These are phyloP conservation scores for Microplitis manilae DNA, from an alignment of 2,888 invertebrate species.

Conservation along the genomic window DNA sequence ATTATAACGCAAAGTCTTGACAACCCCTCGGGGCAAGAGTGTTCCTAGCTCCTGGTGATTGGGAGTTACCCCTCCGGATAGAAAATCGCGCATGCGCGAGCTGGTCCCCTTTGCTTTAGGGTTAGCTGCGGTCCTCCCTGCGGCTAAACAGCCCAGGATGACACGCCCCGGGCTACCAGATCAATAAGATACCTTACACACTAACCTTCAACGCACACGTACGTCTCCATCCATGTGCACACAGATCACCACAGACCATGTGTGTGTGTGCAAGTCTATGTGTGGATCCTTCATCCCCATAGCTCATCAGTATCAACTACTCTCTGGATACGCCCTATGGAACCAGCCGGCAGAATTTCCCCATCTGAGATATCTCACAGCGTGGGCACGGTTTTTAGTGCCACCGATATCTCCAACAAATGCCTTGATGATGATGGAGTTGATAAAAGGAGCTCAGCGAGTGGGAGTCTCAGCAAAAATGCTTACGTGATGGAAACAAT, in stretches of 20 bases:
- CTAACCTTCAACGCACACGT: conserved; percentile 54
- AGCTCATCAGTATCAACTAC: conserved; percentile 55
- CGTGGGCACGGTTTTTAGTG: too few species aligned
- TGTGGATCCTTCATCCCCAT: conserved; percentile 33
- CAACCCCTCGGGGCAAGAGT: conserved; percentile 59
- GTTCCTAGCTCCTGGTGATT: conserved; percentile 71
- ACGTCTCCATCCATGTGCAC: neutral
- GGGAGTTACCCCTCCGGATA: conserved; percentile 70
- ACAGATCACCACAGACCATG: conserved; percentile 9
- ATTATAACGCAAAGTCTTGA: conserved; percentile 54
- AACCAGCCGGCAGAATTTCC: conserved; percentile 4
- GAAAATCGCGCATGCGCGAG: conserved; percentile 65
- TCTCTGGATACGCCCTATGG: conserved; percentile 67
- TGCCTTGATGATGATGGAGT: too few species aligned
- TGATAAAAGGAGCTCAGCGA: too few species aligned
- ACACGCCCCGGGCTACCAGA: conserved; percentile 72
- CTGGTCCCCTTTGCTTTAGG: conserved; percentile 68
- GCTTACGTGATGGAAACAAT: neutral
- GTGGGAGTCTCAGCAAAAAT: neutral
- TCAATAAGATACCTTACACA: conserved; percentile 71
- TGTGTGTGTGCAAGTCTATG: neutral
- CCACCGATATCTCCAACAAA: too few species aligned
- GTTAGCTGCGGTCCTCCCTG: conserved; percentile 71
- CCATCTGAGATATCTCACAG: too few species aligned
- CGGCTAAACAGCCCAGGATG: conserved; percentile 71